A percentile compares a stretch with the other conserved stretches of the same genome.
phyloP scores from a whole-genome alignment of 2,888 invertebrate species.

The Bimastos eiseni region DNA sequence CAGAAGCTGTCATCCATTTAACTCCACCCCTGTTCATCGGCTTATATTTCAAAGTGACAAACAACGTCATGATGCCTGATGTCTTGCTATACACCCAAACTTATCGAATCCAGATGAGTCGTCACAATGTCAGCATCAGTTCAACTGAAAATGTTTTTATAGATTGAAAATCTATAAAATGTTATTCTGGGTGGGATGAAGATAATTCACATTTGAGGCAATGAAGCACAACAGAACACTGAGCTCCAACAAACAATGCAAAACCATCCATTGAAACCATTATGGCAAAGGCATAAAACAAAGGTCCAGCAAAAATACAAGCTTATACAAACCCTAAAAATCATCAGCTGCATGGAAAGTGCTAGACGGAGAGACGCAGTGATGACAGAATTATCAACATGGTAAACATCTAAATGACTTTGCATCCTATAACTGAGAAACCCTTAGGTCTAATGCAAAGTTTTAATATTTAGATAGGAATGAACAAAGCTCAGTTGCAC shows the following conservation, averaged over 20 bases:
- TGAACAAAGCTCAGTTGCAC: no score
- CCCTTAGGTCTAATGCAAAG: no score
- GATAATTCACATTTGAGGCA: neutral
- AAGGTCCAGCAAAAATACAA: no score
- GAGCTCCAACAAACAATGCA: neutral
- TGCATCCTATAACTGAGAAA: no score
- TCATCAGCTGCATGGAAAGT: neutral
- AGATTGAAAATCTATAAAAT: no score
- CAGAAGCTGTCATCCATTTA: neutral
- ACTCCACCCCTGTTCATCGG: neutral
- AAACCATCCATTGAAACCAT: neutral
- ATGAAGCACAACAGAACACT: neutral
- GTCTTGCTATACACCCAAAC: constrained; percentile 1
- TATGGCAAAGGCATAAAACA: neutral
- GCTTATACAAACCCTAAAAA: no score
- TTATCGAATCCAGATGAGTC: neutral
- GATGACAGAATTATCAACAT: neutral
- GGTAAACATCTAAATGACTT: no score
- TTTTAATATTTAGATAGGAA: no score
- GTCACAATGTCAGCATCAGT: neutral
- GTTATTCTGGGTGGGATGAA: neutral
- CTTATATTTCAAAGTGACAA: neutral
- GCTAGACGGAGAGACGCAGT: neutral
- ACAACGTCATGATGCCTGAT: neutral
- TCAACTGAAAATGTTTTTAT: neutral